Evolutionary conservation across 2,888 invertebrate genomes (phyloP), one percentile per base, ranked within the genome.

Genomic region (Erebia epiphron): DNA sequence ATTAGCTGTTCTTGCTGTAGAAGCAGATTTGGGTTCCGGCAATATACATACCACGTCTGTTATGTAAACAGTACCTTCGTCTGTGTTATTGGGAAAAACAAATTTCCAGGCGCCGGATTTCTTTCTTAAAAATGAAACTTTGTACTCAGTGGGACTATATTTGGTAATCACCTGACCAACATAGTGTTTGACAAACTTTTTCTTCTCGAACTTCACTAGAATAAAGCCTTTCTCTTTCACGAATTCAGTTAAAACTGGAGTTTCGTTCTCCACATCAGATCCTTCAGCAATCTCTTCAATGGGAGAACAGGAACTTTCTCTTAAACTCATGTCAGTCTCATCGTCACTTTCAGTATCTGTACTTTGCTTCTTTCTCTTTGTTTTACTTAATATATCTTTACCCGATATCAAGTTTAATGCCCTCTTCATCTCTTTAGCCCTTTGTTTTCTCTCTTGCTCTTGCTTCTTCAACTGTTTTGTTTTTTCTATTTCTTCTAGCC

Each of bases 401-500:
- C 43, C 18, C 18, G 18, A 54, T 54, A 35, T 35, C 35, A 54
- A 54, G 16, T 10, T 54, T 11, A 54, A 54, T 18, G 54, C 10
- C 18, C 54, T 54, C 54, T 54, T 54, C 18, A 54, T 54, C 18
- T 54, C 54, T 54, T 9, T 54, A 18, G 54, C 54, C 18, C 18
- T 54, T 18, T 10, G 16, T 18, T 54, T 54, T 54, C 54, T 18
- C 18, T 54, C 61, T 61, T 61, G 43, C 43, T 61, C 61, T 43
- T 43, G 43, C 43, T 46, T 61, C 16, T 61, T 61, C 16, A 61
- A 10, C 35, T 61, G n/a, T 46, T 61, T 41, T 10, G 43, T 61
- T 46, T 61, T 61, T 61, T 54, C 54, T 18, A 54, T 18, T 54
- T 54, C 54, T 86, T 84, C 66, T 78, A 82, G 0, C 79, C 80